phyloP scores from a whole-genome alignment of 2,888 invertebrate species.

The Yponomeuta malinellus region DNA sequence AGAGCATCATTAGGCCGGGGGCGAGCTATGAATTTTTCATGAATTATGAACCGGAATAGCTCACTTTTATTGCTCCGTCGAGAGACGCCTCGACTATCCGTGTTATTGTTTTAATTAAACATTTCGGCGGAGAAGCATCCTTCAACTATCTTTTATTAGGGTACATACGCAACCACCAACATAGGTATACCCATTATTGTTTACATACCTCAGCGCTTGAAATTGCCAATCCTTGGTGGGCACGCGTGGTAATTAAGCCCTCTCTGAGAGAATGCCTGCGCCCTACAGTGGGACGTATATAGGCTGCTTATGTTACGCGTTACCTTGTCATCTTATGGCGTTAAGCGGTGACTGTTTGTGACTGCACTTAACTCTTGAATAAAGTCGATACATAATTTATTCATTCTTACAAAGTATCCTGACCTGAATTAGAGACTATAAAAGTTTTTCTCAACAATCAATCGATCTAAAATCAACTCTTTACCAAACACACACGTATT shows the following conservation, averaged over 20 bases:
- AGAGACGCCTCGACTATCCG: conserved; percentile 32
- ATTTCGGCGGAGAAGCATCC: neutral
- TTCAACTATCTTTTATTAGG: conserved; percentile 25
- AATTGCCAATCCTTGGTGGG: no score
- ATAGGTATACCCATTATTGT: no score
- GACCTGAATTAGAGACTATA: neutral
- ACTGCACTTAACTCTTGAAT: no score
- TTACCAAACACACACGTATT: conserved; percentile 30
- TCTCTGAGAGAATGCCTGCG: no score
- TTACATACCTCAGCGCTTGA: no score
- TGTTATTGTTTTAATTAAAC: conserved; percentile 46
- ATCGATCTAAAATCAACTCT: conserved; percentile 13
- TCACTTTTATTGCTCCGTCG: conserved; percentile 46
- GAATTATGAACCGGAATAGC: conserved; percentile 59
- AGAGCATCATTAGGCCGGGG: conserved; percentile 64
- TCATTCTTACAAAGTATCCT: neutral
- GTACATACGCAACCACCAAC: no score
- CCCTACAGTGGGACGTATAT: no score
- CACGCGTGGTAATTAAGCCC: no score
- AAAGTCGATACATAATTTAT: no score
- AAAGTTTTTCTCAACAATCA: neutral
- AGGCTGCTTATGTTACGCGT: no score
- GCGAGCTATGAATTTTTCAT: conserved; percentile 71
- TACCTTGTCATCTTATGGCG: no score
- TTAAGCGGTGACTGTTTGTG: no score